Base-by-base conservation (phyloP, 2,888 invertebrate genomes). In the Aphidius colemani region DNA sequence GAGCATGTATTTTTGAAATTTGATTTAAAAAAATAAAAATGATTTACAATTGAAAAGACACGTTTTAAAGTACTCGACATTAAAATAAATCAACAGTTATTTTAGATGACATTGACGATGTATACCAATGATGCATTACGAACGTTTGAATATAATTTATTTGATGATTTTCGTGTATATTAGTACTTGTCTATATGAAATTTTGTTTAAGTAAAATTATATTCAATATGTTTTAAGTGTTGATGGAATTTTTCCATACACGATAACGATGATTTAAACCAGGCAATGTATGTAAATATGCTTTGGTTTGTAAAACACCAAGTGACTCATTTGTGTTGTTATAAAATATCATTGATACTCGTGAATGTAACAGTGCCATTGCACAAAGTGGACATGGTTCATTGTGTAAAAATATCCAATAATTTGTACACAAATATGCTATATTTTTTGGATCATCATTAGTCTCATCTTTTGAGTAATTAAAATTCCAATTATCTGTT, bases 331-430 rank as follows among this genome's bases (percentile, higher is more conserved):
- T 85, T 0, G 84, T 75, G 0, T 84, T 76, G 6, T 88, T 86
- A 77, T 90, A 97, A 80, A 96, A 97, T 3, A 97, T 89, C 64
- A 93, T 85, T 60, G 88, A 88, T 0, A 88, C 89, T 67, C 98
- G 85, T n/a, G 95, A 94, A 81, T 98, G 98, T 0, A 96, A 86
- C 61, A 98, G 84, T 0, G 93, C 97, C 98, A 98, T 98, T 0
- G 95, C 86, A 83, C 98, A 98, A 91, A 98, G 94, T 1, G 93
- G 79, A 83, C 98, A 98, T 0, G 98, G 97, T 79, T 98, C 98
- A 66, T 86, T 86, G 0, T 91, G 87, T 50, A 93, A 79, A 78
- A 94, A 97, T 2, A 93, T 83, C 83, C 94, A 90, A 81, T 93
- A 95, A 3, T 93, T 93, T 0, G 97, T 95, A 82, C 95, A 95